phyloP scores from a whole-genome alignment of 1,140 invertebrate genomes.

The Papilio polytes region DNA sequence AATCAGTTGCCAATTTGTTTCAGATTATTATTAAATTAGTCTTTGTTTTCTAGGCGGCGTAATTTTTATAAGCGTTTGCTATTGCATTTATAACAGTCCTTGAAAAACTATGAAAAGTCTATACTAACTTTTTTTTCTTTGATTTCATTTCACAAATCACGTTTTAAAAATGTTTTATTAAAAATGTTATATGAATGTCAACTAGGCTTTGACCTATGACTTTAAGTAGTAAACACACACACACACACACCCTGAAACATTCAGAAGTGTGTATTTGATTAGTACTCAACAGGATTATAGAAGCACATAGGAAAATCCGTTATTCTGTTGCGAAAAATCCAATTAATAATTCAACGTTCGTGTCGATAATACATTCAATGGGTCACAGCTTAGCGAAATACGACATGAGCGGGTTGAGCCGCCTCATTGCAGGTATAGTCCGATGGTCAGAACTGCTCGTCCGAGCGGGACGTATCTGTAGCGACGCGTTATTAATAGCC shows the following conservation, averaged over 20 bases:
- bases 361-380: conserved; percentile 6
- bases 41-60: background rate
- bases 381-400: conserved; percentile 12
- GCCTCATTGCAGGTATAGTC: background rate
- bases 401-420: background rate
- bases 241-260: background rate
- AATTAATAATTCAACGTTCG: conserved; percentile 12
- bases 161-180: background rate
- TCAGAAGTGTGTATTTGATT: background rate
- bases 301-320: background rate
- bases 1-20: conserved; percentile 9
- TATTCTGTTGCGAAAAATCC: background rate
- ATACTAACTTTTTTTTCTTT: background rate
- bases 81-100: background rate
- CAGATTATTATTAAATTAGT: conserved; percentile 13
- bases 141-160: background rate
- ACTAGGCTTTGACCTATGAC: background rate
- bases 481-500: conserved; percentile 76
- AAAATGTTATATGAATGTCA: background rate
- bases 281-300: background rate
- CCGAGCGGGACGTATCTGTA: conserved; percentile 64
- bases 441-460: conserved; percentile 54
- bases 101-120: background rate
- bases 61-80: background rate
- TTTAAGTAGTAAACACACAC: background rate